Evolutionary conservation across 2,888 invertebrate genomes (phyloP), one percentile per base, ranked within the genome.

Genomic region (Parnassius apollo): DNA sequence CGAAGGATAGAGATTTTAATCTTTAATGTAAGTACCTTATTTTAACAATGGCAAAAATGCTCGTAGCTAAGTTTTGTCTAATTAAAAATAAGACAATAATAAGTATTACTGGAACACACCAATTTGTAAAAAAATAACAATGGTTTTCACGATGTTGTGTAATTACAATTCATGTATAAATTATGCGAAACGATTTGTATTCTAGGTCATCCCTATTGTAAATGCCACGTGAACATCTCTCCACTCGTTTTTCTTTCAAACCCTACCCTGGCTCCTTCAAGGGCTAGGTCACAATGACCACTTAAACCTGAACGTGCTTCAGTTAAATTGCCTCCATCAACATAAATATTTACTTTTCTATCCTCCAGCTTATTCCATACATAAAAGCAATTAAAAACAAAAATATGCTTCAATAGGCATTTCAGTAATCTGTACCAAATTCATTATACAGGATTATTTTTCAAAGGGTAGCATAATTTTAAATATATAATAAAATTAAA

Each of bases 211-310:
- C 25, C 25, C 42, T 52, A 53, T 57, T 62, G 53, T 57, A 52
- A 52, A 61, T 57, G 62, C 2, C 57, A 53, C 57, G 35, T 54
- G 57, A 53, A 44, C n/a, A 55, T 62, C 48, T 61, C 61, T 61
- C 56, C 25, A 46, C 61, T 52, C 45, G 56, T 51, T 49, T 48
- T 35, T 50, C 57, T 49, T n/a, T 42, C 46, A 42, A 42, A 10
- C 51, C 56, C 61, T 25, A 7, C 53, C 57, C 48, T 62, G 52
- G 3, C 61, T 61, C 57, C 57, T 61, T 61, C 51, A 46, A 56
- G 56, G 25, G 56, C 11, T 56, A 51, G 61, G 56, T 57, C 56
- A 61, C 61, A 61, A 61, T 57, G 51, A 45, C 61, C 56, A 61
- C 61, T 61, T 49, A 35, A 51, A 50, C 44, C 42, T 61, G 46